Percentiles rank a stretch among this genome's conserved stretches.
Conservation (phyloP, 2,888 invertebrate genomes). For the Thymelicus acteon region DNA sequence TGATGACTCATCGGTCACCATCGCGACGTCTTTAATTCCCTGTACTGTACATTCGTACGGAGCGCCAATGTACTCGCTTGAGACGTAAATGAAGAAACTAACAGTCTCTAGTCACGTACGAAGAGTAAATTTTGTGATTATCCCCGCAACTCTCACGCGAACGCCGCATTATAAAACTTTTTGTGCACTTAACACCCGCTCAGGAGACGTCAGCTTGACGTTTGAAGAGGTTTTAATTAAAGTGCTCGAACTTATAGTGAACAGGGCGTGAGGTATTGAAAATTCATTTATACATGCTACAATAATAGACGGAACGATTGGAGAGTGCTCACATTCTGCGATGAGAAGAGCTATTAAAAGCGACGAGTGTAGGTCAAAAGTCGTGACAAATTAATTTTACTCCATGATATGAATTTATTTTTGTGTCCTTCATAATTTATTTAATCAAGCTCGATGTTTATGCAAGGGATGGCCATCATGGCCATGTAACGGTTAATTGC, state of each 20-base stretch:
- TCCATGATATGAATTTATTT: conserved; percentile 13
- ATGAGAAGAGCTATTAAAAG: conserved; percentile 33
- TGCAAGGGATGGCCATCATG: conserved; percentile 5
- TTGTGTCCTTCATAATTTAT: conserved; percentile 4
- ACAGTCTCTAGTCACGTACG: conserved; percentile 41
- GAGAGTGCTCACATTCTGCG: conserved; percentile 53
- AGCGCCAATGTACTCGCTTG: conserved; percentile 43
- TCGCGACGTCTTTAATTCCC: conserved; percentile 55
- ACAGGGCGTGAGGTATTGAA: conserved; percentile 55
- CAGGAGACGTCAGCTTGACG: conserved; percentile 41
- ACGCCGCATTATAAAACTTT: conserved; percentile 30
- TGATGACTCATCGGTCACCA: conserved; percentile 67
- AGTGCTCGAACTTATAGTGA: conserved; percentile 45
- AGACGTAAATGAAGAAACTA: conserved; percentile 49
- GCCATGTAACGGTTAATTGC: conserved; percentile 6
- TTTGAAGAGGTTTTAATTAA: conserved; percentile 47
- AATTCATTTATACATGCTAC: conserved; percentile 57
- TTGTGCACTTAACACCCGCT: conserved; percentile 32
- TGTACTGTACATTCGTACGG: conserved; percentile 46
- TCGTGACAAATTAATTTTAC: conserved; percentile 28
- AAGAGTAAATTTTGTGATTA: conserved; percentile 36
- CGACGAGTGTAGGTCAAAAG: conserved; percentile 26
- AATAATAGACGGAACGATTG: conserved; percentile 55
- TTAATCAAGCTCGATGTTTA: neutral
- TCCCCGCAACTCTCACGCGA: conserved; percentile 31